These are phyloP conservation scores for Takifugu bimaculatus DNA, from an alignment of 2,113 vertebrate species.

Conservation along the genomic window DNA sequence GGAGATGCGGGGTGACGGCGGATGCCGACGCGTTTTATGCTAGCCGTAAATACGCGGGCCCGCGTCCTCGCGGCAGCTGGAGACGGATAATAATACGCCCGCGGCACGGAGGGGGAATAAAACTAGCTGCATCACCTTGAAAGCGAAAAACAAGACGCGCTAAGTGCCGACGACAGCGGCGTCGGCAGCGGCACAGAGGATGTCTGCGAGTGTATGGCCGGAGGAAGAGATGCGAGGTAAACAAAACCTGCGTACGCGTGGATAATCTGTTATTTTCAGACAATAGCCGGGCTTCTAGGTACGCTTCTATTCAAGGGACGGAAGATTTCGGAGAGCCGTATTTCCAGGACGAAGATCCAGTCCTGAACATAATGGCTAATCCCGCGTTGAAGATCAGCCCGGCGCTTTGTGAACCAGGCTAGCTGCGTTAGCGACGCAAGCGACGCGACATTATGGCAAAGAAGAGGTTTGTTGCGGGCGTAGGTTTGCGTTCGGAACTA, in stretches of 20 bases:
- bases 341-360: not conserved
- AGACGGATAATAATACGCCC: constrained; percentile 59
- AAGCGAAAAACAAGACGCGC: constrained; percentile 41
- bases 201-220: constrained; percentile 21
- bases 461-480: too few relatives aligned
- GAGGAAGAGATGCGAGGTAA: constrained; percentile 36
- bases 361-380: too few relatives aligned
- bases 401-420: too few relatives aligned
- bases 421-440: too few relatives aligned
- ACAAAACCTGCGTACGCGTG: constrained; percentile 35
- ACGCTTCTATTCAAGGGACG: constrained; percentile 6
- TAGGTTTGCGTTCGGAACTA: too few relatives aligned
- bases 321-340: constrained; percentile 18
- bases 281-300: constrained; percentile 20
- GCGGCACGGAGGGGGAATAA: constrained; percentile 41
- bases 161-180: constrained; percentile 22
- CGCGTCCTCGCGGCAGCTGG: constrained; percentile 56
- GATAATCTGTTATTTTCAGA: constrained; percentile 48
- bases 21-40: constrained; percentile 60
- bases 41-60: constrained; percentile 65
- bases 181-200: not conserved
- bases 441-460: too few relatives aligned
- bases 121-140: constrained; percentile 54
- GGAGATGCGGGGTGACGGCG: constrained; percentile 52
- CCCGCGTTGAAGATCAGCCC: too few relatives aligned